phyloP scores from a whole-genome alignment of 2,797 vertebrate species.

The Aldrovandia affinis region DNA sequence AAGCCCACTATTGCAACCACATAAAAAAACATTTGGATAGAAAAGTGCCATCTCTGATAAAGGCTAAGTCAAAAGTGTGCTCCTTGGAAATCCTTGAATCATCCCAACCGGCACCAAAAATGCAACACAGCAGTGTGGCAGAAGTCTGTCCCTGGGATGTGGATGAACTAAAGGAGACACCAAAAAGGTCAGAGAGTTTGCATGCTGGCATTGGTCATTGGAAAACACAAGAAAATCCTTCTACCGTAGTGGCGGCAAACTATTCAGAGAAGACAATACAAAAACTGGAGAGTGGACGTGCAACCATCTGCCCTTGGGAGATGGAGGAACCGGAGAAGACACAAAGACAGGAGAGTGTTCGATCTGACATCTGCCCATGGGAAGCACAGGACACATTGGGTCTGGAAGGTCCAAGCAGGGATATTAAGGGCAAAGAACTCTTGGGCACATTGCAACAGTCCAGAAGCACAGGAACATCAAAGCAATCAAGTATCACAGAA shows the following conservation, averaged over 20 bases:
- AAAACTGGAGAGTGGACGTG: conserved; percentile 33
- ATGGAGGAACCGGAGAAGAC: conserved; percentile 45
- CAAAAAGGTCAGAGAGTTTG: conserved; percentile 31
- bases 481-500: not conserved
- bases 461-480: not conserved
- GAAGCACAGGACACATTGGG: conserved; percentile 26
- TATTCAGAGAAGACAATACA: conserved; percentile 44
- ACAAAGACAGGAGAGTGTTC: conserved; percentile 52
- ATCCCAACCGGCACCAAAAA: conserved; percentile 50
- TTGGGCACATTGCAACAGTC: not conserved
- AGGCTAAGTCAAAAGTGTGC: conserved; percentile 56
- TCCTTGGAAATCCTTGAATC: conserved; percentile 62
- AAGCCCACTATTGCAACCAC: not conserved
- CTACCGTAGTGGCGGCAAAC: conserved; percentile 34
- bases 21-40: not conserved
- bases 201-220: conserved; percentile 65
- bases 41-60: not conserved
- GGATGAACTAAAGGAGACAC: conserved; percentile 22
- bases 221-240: conserved; percentile 52
- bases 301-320: conserved; percentile 69
- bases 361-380: conserved; percentile 51
- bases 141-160: conserved; percentile 49
- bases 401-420: not conserved
- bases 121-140: conserved; percentile 55
- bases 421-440: conserved; percentile 13